Evolutionary conservation across 2,113 vertebrate genomes (phyloP), one percentile per base, ranked within the genome.

Genomic region (Aspidoscelis tigris): DNA sequence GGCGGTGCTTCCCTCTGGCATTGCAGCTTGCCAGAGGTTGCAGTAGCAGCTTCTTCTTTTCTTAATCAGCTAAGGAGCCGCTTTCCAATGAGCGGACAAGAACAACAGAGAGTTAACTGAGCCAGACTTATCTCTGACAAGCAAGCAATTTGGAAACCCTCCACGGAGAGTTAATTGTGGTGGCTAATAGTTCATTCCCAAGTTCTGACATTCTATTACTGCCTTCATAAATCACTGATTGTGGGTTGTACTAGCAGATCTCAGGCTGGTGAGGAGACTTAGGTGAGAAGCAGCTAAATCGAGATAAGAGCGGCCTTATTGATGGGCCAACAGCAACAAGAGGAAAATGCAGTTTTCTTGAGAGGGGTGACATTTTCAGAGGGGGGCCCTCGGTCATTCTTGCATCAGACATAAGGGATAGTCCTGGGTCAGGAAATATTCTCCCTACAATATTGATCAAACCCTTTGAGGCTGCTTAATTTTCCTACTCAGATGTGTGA

Each of bases 101-200:
- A 9, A 33, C 79, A 84, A 85, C 77, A 77, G 21, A 0, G 84
- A 85, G 61, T 79, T 76, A 92, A 76, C 1, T 0, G 69, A 83
- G 84, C 87, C 61, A 64, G 81, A 84, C 69, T 22, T 1, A 24
- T 81, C 68, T 22, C 87, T 0, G 16, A 71, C 18, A 77, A 88
- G 89, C 88, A 88, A 87, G 90, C 87, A 90, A 91, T 85, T 84
- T 91, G 89, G 88, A 77, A 94, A 92, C 88, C 85, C 84, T 90
- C 85, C 88, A 5, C 65, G 81, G 86, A 8, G 85, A 75, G 91
- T 85, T 94, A 94, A 91, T 93, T 93, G 93, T 78, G 47, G 83
- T 83, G 83, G 89, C 90, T 92, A 89, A 94, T 90, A 90, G 92
- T 64, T 70, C 91, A 89, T 78, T 90, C 91, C 91, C 66, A 86